Percentiles rank a stretch among this genome's conserved stretches.
phyloP scores from a whole-genome alignment of 2,797 vertebrate genomes.

The Astyanax mexicanus region DNA sequence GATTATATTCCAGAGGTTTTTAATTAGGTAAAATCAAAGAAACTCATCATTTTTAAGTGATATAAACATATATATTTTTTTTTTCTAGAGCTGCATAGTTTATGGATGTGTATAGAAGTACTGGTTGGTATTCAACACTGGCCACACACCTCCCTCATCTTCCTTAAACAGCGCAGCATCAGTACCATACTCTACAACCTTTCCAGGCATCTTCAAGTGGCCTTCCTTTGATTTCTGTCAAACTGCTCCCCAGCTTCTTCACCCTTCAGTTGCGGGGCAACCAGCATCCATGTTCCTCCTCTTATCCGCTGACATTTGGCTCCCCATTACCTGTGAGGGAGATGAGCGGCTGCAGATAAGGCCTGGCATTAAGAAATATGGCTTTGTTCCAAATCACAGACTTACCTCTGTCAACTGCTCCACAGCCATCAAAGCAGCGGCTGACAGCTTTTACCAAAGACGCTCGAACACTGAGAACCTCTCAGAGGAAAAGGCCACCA shows the following conservation, averaged over 20 bases:
- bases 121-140: no score
- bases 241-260: conserved; percentile 54
- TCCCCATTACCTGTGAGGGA: conserved; percentile 72
- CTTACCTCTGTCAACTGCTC: conserved; percentile 24
- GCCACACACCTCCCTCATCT: neutral
- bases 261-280: conserved; percentile 70
- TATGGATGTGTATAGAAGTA: no score
- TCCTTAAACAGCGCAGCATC: conserved; percentile 11
- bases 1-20: no score
- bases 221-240: conserved; percentile 59
- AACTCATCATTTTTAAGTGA: no score
- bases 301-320: conserved; percentile 75
- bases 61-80: no score
- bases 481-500: neutral
- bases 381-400: conserved; percentile 39
- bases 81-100: no score
- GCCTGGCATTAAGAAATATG: conserved; percentile 66
- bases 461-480: no score
- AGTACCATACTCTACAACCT: conserved; percentile 61
- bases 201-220: conserved; percentile 66
- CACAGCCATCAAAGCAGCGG: conserved; percentile 61
- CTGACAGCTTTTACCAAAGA: conserved; percentile 15
- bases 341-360: conserved; percentile 69
- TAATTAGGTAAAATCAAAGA: no score
- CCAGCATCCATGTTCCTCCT: conserved; percentile 56